A percentile compares a stretch with the other conserved stretches of the same genome.
These are phyloP conservation scores for Leptura quadrifasciata DNA, from an alignment of 2,888 invertebrate genomes.

Conservation along the genomic window DNA sequence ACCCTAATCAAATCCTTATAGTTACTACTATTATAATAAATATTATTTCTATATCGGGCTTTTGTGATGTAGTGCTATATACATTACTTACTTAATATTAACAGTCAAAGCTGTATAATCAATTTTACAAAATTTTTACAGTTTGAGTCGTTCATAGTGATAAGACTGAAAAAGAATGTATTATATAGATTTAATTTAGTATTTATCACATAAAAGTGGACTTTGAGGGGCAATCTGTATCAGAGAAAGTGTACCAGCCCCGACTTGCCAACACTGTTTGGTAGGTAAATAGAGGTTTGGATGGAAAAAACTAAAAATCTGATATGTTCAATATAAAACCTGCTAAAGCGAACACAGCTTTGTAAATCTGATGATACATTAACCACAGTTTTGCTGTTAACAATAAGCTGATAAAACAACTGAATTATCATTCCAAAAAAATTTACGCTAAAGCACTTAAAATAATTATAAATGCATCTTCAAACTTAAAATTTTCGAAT, in stretches of 20 bases:
- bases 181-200: conserved; percentile 45
- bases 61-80: not conserved
- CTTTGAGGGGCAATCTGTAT: conserved; percentile 45
- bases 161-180: conserved; percentile 32
- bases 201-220: conserved; percentile 60
- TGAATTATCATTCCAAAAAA: not conserved
- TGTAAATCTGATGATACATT: not conserved
- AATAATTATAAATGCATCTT: not conserved
- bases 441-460: conserved; percentile 2
- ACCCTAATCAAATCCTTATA: not conserved
- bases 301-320: conserved; percentile 29
- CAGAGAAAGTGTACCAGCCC: conserved; percentile 42
- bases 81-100: conserved; percentile 8
- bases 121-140: conserved; percentile 24
- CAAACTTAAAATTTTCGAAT: not conserved
- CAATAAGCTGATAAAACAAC: conserved; percentile 8
- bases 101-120: conserved; percentile 4
- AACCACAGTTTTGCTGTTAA: not conserved
- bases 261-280: conserved; percentile 48
- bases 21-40: not conserved
- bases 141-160: conserved; percentile 25
- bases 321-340: conserved; percentile 2
- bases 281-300: conserved; percentile 30
- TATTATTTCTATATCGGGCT: not conserved
- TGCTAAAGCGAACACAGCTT: not conserved